These are phyloP conservation scores for Rhynchonycteris naso DNA, from an alignment of 2,797 vertebrate species.

Conservation along the genomic window DNA sequence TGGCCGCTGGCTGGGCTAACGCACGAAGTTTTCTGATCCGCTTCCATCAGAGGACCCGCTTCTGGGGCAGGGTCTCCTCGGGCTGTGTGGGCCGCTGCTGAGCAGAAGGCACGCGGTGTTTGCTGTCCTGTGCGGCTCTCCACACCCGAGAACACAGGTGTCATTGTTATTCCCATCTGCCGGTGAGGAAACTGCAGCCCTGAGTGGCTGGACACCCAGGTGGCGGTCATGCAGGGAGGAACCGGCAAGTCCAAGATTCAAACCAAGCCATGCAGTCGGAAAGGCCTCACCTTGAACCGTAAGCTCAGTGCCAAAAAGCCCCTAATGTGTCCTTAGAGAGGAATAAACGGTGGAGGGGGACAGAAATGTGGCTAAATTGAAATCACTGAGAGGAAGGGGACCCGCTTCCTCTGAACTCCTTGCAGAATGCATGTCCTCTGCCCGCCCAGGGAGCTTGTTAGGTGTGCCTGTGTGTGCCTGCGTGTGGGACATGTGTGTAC, in stretches of 20 bases:
- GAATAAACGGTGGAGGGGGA: accelerated
- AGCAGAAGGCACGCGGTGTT: too few relatives aligned
- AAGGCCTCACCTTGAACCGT: not conserved
- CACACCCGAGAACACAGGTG: too few relatives aligned
- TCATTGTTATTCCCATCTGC: not conserved
- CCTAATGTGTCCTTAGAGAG: not conserved
- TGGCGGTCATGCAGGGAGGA: not conserved
- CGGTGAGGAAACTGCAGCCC: not conserved
- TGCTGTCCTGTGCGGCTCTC: too few relatives aligned
- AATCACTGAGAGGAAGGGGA: not conserved
- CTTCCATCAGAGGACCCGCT: not conserved
- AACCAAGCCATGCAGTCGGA: accelerated
- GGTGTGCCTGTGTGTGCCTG: too few relatives aligned
- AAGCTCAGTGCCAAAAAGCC: not conserved
- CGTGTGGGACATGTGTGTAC: too few relatives aligned
- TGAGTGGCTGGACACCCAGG: not conserved
- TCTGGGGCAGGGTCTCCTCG: not conserved
- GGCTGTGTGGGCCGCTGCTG: too few relatives aligned
- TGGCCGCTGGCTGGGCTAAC: not conserved
- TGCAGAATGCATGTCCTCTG: not conserved
- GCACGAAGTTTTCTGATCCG: not conserved
- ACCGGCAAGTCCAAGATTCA: not conserved
- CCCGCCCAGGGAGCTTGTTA: not conserved
- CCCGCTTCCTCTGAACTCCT: not conserved
- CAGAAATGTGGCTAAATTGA: not conserved